A percentile compares a stretch with the other conserved stretches of the same genome.
Conservation (phyloP, 2,888 invertebrate species). For the Euplexia lucipara region DNA sequence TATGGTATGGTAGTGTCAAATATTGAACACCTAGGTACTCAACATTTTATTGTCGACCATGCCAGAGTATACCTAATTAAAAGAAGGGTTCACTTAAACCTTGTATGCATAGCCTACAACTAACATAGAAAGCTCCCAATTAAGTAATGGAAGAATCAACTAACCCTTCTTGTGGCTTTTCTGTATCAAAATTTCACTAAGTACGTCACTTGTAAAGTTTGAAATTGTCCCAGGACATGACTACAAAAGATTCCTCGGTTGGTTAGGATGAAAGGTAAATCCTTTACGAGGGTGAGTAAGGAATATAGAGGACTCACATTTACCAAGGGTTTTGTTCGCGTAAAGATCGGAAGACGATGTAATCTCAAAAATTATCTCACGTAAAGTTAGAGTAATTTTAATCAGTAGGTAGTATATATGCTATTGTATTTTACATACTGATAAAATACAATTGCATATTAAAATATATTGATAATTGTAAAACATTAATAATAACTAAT, state of each 20-base stretch:
- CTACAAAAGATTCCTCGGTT: slow-evolving; percentile 26
- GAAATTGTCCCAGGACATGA: slow-evolving; percentile 18
- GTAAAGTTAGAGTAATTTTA: no score
- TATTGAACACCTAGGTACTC: no score
- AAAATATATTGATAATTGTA: no score
- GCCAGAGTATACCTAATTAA: no score
- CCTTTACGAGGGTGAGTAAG: slow-evolving; percentile 4
- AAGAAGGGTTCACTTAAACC: background rate
- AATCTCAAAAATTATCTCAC: no score
- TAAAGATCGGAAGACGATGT: background rate
- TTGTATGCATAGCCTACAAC: background rate
- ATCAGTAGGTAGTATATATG: no score
- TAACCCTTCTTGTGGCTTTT: background rate
- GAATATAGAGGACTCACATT: background rate
- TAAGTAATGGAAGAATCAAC: slow-evolving; percentile 15
- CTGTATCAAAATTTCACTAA: slow-evolving; percentile 38
- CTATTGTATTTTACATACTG: no score
- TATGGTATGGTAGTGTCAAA: no score
- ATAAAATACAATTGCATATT: no score
- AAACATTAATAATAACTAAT: no score
- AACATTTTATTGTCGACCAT: no score
- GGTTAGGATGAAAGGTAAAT: slow-evolving; percentile 12
- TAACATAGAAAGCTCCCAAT: slow-evolving; percentile 1
- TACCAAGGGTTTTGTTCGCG: background rate
- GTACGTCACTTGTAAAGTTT: slow-evolving; percentile 13